Evolutionary conservation across 2,888 invertebrate species (phyloP).

Genomic region (Lepidonotus clava): DNA sequence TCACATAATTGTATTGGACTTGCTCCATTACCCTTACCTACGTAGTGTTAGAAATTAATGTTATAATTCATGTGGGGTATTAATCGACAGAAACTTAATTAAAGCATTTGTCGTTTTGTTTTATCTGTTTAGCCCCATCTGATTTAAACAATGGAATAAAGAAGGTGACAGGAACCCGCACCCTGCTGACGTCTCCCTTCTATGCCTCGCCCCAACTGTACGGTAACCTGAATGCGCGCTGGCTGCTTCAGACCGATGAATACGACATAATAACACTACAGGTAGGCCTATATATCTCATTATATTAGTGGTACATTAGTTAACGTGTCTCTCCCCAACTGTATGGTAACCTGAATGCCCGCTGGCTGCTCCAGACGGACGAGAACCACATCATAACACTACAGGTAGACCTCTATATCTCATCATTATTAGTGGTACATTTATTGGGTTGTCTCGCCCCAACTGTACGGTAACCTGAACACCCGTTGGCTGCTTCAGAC

Average conservation of each 20-base stretch:
- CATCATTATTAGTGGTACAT: too few species aligned
- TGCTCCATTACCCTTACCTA: too few species aligned
- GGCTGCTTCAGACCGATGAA: not conserved
- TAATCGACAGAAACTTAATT: not conserved
- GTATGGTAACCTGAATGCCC: constrained; percentile 9
- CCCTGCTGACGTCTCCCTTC: not conserved
- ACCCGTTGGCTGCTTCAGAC: not conserved
- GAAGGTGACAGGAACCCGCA: not conserved
- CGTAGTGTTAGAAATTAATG: not conserved
- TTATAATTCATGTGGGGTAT: not conserved
- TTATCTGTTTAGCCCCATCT: not conserved
- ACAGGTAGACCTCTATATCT: too few species aligned
- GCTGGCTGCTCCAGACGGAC: not conserved
- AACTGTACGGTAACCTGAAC: not conserved
- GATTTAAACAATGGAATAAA: not conserved
- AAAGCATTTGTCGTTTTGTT: not conserved
- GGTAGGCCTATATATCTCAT: too few species aligned
- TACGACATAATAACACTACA: not conserved
- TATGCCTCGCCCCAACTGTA: not conserved
- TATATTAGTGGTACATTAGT: too few species aligned
- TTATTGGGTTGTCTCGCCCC: too few species aligned
- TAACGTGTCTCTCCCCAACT: too few species aligned
- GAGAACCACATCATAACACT: not conserved
- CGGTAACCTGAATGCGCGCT: constrained; percentile 6
- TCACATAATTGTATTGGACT: too few species aligned